phyloP scores from a whole-genome alignment of 2,113 vertebrate species.

The Malurus alboscapulatus region DNA sequence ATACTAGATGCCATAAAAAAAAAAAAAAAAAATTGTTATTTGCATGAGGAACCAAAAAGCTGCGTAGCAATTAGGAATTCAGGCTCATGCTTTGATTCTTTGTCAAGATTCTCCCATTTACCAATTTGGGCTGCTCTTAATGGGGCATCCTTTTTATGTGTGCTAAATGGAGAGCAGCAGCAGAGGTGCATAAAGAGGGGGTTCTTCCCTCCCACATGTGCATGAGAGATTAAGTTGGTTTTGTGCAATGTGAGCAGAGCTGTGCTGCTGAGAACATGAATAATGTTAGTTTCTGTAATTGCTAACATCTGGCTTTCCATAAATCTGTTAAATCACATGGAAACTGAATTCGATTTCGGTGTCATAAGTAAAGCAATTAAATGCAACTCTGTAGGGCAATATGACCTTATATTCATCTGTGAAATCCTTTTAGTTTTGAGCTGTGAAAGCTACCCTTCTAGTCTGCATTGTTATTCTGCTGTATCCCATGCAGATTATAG shows the following conservation, averaged over 20 bases:
- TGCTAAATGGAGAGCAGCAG: conserved; percentile 51
- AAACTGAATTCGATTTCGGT: conserved; percentile 75
- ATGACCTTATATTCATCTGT: conserved; percentile 58
- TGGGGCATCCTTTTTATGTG: conserved; percentile 46
- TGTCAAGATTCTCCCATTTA: conserved; percentile 9
- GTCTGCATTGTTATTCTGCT: background rate
- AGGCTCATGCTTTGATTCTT: conserved; percentile 11
- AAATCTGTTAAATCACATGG: conserved; percentile 80
- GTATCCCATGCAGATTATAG: background rate
- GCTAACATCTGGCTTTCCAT: conserved; percentile 82
- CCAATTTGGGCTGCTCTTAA: conserved; percentile 19
- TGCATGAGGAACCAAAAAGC: conserved; percentile 23
- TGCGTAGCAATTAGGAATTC: conserved; percentile 30
- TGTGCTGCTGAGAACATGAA: conserved; percentile 72
- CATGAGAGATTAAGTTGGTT: conserved; percentile 68
- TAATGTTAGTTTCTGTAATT: conserved; percentile 77
- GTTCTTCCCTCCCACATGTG: conserved; percentile 56
- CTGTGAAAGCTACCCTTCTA: conserved; percentile 4
- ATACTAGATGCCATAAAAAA: conserved; percentile 52
- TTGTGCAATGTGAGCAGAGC: conserved; percentile 76
- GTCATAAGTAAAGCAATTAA: conserved; percentile 77
- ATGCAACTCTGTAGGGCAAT: conserved; percentile 67
- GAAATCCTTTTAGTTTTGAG: conserved; percentile 61
- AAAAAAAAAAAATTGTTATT: conserved; percentile 13
- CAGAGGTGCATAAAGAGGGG: conserved; percentile 46